These are phyloP conservation scores for Ornithoptera alexandrae DNA, from an alignment of 2,888 invertebrate species.

Conservation along the genomic window DNA sequence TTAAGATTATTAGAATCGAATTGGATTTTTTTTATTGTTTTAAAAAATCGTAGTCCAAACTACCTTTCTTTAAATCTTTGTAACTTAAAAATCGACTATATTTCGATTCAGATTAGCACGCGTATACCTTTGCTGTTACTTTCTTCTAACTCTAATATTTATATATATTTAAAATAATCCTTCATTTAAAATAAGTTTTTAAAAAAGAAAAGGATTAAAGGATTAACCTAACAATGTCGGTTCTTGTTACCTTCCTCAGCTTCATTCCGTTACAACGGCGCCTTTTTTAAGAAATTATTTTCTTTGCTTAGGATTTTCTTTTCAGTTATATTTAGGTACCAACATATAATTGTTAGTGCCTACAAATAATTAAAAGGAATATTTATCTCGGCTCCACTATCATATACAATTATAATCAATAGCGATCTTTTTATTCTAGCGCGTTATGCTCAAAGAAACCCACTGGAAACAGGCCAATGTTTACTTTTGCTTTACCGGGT, in stretches of 20 bases:
- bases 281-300: not conserved
- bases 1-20: no score
- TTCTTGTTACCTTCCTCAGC: not conserved
- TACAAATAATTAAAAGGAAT: not conserved
- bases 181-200: not conserved
- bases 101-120: no score
- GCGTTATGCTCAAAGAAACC: not conserved
- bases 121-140: not conserved
- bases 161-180: not conserved
- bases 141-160: not conserved
- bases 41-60: no score
- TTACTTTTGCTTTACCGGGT: not conserved
- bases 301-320: not conserved
- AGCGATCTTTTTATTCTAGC: not conserved
- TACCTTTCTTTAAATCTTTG: no score
- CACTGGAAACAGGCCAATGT: not conserved
- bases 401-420: not conserved
- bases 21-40: no score
- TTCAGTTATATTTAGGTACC: not conserved
- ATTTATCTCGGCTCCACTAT: not conserved
- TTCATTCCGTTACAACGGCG: not conserved
- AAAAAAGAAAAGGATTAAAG: not conserved
- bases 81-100: no score
- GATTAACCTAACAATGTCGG: not conserved
- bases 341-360: not conserved